These are phyloP conservation scores for Dolomedes plantarius DNA, from an alignment of 2,888 invertebrate species.

Conservation along the genomic window DNA sequence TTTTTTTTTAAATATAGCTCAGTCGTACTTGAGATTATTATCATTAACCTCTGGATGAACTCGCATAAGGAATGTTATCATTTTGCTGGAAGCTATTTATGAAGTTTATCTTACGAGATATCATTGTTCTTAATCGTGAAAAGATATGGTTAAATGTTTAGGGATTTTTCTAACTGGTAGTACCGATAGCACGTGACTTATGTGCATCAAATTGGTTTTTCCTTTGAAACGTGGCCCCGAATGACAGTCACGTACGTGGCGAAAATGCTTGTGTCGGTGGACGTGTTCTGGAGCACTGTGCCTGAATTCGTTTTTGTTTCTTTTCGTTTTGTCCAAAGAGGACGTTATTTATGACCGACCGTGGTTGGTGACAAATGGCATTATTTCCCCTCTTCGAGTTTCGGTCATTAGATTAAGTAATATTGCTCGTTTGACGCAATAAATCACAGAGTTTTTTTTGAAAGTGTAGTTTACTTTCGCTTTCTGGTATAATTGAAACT, in stretches of 20 bases:
- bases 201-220: not conserved
- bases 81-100: no score
- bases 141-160: no score
- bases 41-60: no score
- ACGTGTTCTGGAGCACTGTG: not conserved
- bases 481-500: no score
- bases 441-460: not conserved
- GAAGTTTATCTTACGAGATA: no score
- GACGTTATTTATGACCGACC: not conserved
- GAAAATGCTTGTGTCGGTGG: no score
- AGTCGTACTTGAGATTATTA: no score
- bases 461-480: not conserved
- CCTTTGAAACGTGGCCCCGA: not conserved
- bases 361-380: not conserved
- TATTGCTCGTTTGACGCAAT: not conserved
- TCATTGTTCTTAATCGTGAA: no score
- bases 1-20: no score
- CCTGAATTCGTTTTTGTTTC: not conserved
- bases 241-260: not conserved
- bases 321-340: not conserved
- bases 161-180: no score
- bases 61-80: no score
- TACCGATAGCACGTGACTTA: no score
- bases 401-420: not conserved
- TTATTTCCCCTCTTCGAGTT: not conserved